These are phyloP conservation scores for Microtus ochrogaster DNA, from an alignment of 2,113 vertebrate species.

Conservation along the genomic window DNA sequence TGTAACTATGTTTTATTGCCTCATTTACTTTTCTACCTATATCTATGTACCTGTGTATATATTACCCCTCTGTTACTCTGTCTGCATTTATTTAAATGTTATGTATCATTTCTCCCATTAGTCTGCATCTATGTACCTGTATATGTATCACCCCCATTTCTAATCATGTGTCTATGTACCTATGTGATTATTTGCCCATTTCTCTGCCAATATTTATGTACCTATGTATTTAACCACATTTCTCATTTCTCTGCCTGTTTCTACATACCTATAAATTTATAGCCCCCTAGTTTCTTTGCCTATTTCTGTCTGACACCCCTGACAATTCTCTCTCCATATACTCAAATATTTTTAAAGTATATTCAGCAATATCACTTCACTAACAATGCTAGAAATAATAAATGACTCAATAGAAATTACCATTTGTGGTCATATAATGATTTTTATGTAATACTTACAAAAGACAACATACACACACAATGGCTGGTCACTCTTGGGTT, in stretches of 20 bases:
- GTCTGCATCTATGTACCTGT: not conserved
- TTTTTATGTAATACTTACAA: constrained; percentile 10
- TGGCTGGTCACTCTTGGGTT: not conserved
- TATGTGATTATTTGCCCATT: not conserved
- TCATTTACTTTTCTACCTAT: not conserved
- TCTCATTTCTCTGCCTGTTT: not conserved
- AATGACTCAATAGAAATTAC: not conserved
- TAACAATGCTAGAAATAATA: not conserved
- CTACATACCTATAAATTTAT: not conserved
- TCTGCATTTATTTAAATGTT: not conserved
- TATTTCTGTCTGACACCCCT: not conserved
- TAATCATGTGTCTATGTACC: not conserved
- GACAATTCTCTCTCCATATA: not conserved
- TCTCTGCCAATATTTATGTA: not conserved
- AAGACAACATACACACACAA: not conserved
- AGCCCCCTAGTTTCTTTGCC: not conserved
- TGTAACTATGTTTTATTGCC: not conserved
- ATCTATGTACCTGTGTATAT: not conserved
- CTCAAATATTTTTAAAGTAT: not conserved
- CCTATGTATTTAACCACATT: not conserved
- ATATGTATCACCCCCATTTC: not conserved
- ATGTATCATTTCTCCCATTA: not conserved
- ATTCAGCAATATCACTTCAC: not conserved
- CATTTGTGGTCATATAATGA: not conserved
- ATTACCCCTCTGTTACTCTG: not conserved